Evolutionary conservation across 2,888 invertebrate genomes (phyloP).

Genomic region (Catocala nupta): DNA sequence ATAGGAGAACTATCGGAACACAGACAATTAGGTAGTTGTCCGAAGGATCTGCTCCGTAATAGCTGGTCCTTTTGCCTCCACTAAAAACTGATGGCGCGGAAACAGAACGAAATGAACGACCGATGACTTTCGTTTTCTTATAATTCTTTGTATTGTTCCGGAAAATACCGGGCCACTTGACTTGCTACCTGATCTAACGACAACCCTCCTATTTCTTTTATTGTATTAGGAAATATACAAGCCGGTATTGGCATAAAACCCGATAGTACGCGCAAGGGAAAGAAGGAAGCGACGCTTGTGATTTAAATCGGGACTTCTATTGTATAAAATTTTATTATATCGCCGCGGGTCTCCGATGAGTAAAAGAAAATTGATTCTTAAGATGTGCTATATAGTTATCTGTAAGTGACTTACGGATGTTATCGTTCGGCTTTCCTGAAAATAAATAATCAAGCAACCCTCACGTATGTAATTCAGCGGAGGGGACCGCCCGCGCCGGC

Average conservation of each 20-base stretch:
- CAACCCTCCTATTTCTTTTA: slow-evolving; percentile 61
- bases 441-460: slow-evolving; percentile 12
- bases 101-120: slow-evolving; percentile 80
- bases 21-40: slow-evolving; percentile 66
- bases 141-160: slow-evolving; percentile 75
- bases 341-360: slow-evolving; percentile 14
- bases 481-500: not conserved
- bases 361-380: slow-evolving; percentile 23
- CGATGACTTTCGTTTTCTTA: slow-evolving; percentile 81
- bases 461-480: slow-evolving; percentile 9
- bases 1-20: slow-evolving; percentile 49
- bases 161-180: slow-evolving; percentile 65
- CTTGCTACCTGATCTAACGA: slow-evolving; percentile 64
- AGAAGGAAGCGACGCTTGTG: slow-evolving; percentile 23
- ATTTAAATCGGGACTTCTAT: slow-evolving; percentile 42
- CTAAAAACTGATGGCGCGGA: slow-evolving; percentile 78
- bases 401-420: slow-evolving; percentile 9
- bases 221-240: slow-evolving; percentile 49
- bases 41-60: slow-evolving; percentile 65
- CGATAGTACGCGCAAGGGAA: slow-evolving; percentile 33
- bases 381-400: slow-evolving; percentile 8
- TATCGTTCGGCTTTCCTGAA: slow-evolving; percentile 1
- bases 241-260: slow-evolving; percentile 41
- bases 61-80: slow-evolving; percentile 64
- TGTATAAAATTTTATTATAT: slow-evolving; percentile 36